Percentiles rank a stretch among this genome's conserved stretches.
phyloP scores from a whole-genome alignment of 2,113 vertebrate species.

The Melospiza georgiana region DNA sequence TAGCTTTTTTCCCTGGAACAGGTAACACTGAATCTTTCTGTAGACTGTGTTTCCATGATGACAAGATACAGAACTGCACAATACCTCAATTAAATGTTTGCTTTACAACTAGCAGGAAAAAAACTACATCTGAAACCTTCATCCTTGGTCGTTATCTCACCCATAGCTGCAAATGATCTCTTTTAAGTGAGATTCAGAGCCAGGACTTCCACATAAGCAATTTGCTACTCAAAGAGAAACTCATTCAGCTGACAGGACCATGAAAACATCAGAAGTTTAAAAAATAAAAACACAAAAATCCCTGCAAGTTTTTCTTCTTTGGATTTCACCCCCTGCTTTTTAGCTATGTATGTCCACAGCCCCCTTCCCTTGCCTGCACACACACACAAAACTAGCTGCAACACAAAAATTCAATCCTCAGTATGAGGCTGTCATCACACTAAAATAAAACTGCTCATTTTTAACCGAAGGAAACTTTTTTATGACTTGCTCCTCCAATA shows the following conservation, averaged over 20 bases:
- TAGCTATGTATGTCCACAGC: background rate
- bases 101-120: background rate
- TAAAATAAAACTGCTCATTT: slow-evolving; percentile 17
- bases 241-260: background rate
- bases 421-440: background rate
- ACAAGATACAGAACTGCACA: background rate
- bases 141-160: background rate
- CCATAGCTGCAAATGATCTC: background rate
- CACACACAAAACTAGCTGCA: background rate
- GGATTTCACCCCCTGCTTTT: background rate
- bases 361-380: background rate
- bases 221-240: background rate
- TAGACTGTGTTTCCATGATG: background rate
- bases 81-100: background rate
- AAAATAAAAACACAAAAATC: background rate
- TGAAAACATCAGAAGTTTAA: background rate
- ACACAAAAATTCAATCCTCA: background rate
- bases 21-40: background rate
- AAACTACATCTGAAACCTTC: background rate
- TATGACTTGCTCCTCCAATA: background rate
- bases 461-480: slow-evolving; percentile 29
- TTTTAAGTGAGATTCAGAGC: background rate
- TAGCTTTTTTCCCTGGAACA: background rate
- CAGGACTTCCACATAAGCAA: background rate
- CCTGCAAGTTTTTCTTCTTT: background rate